Base-by-base conservation (phyloP, 1,140 invertebrate genomes). In the Halesus radiatus region DNA sequence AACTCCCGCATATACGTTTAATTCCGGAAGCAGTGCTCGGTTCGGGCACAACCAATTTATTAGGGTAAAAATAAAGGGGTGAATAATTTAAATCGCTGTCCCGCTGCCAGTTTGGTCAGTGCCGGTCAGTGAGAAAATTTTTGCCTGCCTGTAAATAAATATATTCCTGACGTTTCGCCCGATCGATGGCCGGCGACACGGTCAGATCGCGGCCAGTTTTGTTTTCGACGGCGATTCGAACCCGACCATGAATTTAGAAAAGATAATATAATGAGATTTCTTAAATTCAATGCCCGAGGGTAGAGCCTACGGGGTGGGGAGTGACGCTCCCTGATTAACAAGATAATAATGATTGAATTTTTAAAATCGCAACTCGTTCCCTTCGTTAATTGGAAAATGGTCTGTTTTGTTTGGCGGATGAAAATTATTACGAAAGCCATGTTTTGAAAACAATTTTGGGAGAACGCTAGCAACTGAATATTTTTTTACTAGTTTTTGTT, bases 1-100 rank as follows among this genome's bases (percentile, higher is more conserved):
- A 64, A 68, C 76, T 45, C 53, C 58, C 70, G 53, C 60, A 56
- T 66, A 76, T 79, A 75, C 81, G 81, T 78, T 83, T 83, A 80
- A 80, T 80, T 83, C 68, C 75, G 64, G 72, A 82, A 73, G 20
- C 80, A 77, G 58, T 18, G 80, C 75, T 76, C 74, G 64, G 66
- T 78, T 52, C 66, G 76, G 45, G 70, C 32, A 29, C 64, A 58
- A 23, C 64, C 79, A 79, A 83, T 83, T 83, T 83, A 83, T 83
- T 77, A 54, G 81, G 81, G 81, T 68, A 68, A 80, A 83, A 77
- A 83, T 83, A 74, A 83, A 80, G 76, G 76, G 81, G 81, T 83
- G 81, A 80, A 83, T 83, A 83, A 80, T 83, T 83, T 83, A 83
- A 80, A 80, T 70, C 62, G 66, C 72, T 77, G 56, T 60, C 26